Conservation (phyloP, 1,140 invertebrate species). For the Drosophila malerkotliana region DNA sequence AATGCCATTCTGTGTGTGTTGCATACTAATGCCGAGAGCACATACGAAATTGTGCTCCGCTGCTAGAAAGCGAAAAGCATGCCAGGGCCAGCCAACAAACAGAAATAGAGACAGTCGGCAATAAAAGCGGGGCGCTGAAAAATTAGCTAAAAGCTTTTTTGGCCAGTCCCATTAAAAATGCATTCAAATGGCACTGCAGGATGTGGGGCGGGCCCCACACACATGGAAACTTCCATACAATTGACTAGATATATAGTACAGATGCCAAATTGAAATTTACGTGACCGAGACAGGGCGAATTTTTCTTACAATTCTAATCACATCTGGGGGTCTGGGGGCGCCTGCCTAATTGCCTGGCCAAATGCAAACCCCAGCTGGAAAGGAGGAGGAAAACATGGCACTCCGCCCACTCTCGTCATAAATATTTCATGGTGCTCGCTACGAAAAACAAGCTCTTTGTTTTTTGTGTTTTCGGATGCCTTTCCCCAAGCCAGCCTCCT, state of each 20-base stretch:
- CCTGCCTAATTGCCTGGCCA: slow-evolving; percentile 57
- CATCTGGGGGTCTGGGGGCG: slow-evolving; percentile 25
- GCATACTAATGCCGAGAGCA: slow-evolving; percentile 73
- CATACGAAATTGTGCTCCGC: slow-evolving; percentile 24
- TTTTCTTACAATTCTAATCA: slow-evolving; percentile 52
- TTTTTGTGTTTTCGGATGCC: slow-evolving; percentile 9
- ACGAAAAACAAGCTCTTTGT: slow-evolving; percentile 21
- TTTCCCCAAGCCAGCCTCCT: slow-evolving; percentile 28
- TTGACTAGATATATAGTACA: slow-evolving; percentile 30
- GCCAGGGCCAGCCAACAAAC: slow-evolving; percentile 64
- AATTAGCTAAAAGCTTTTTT: slow-evolving; percentile 82
- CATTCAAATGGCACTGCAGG: slow-evolving; percentile 67
- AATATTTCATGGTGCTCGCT: slow-evolving; percentile 69
- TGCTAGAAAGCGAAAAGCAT: slow-evolving; percentile 53
- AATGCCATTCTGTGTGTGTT: slow-evolving; percentile 74
- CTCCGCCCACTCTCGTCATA: slow-evolving; percentile 41
- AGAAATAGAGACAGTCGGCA: slow-evolving; percentile 19
- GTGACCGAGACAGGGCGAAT: slow-evolving; percentile 38
- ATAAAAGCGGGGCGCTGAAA: slow-evolving; percentile 47
- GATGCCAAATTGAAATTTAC: slow-evolving; percentile 55
- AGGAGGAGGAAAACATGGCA: slow-evolving; percentile 3
- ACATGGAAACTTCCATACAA: slow-evolving; percentile 37
- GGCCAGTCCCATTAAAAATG: slow-evolving; percentile 75
- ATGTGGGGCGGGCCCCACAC: background rate
- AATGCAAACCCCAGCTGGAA: slow-evolving; percentile 28